Evolutionary conservation across 2,797 vertebrate species (phyloP), one percentile per base, ranked within the genome.

Genomic region (Odontamblyopus rebecca): DNA sequence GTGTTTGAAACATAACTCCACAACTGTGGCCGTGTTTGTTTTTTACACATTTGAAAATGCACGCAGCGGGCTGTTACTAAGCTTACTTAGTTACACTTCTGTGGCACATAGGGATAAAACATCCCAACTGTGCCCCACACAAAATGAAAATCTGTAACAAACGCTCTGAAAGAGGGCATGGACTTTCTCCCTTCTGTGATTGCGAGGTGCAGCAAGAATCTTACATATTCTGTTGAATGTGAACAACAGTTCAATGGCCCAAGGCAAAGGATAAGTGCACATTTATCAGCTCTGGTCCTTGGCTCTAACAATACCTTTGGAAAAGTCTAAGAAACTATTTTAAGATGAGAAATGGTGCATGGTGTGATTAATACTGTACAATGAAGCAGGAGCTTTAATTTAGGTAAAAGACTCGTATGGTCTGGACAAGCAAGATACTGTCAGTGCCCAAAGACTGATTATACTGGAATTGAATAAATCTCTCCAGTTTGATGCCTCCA

Each of bases 101-200:
- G 27, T n/a, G 51, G 29, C 15, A 76, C 75, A 75, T 30, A 61
- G 70, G 54, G 72, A 23, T 59, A 71, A 78, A 60, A 73, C 48
- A 66, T 67, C 51, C 51, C 64, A 29, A 27, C 60, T 80, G 80
- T 54, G 75, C 74, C 56, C 71, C 78, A 67, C 72, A 67, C 60
- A 56, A 83, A 88, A 76, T 65, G 65, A 53, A 59, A 71, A 62
- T 71, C 29, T 74, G 54, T 70, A 75, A 78, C 60, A 71, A 78
- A 85, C 74, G 79, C 70, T 75, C 70, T 72, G 48, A 75, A 23
- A 23, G 69, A 82, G 76, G 71, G 76, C 67, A 82, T 76, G 35
- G 72, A 87, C 85, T 76, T 69, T 78, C 44, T 71, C 68, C 69
- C 68, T 4, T 60, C 69, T 38, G 35, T 6, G 62, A 53, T 53